Base-by-base conservation (phyloP, 1,140 invertebrate genomes). In the Scaptomyza montana region DNA sequence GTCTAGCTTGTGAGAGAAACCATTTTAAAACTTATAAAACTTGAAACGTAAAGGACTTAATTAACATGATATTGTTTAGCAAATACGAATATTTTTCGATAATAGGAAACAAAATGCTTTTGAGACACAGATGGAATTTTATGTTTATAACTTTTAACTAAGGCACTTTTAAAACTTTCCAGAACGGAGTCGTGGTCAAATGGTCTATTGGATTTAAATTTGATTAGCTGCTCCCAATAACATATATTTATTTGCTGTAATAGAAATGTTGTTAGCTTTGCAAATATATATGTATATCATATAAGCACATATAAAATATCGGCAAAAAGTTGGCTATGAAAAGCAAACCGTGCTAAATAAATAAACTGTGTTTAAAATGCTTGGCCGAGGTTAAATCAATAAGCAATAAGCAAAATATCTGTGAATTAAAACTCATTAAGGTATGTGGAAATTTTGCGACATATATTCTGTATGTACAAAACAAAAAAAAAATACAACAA, bases 231-330 rank as follows among this genome's bases (percentile, higher is more conserved):
- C 54, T 39, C 39, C 39, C 45, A 45, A 9, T 8, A 33, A 21
- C 30, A 25, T 13, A 9, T n/a, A 36, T 47, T 66, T 66, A 67
- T 54, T 72, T 72, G 41, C 69, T 72, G 63, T 36, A 67, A 72
- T 30, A 47, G 47, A 67, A 66, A 47, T 36, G 28, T 41, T 50
- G n/a, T 39, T 67, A 67, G 16, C 16, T 16, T 16, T 16, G 16
- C 16, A 16, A 16, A 1, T 16, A 16, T 16, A 16, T 16, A 16
- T n/a, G n/a, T 39, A 30, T 16, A 0, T 16, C 16, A 16, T 1
- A 16, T 16, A 16, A 16, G 47, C 21, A 12, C n/a, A 12, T n/a
- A 65, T 25, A 39, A 13, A 25, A 39, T 36, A 55, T 55, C 21
- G 6, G 51, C 43, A 36, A 19, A 30, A 30, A 5, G 21, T 16